Evolutionary conservation across 2,113 vertebrate species (phyloP).

Genomic region (Etheostoma spectabile): DNA sequence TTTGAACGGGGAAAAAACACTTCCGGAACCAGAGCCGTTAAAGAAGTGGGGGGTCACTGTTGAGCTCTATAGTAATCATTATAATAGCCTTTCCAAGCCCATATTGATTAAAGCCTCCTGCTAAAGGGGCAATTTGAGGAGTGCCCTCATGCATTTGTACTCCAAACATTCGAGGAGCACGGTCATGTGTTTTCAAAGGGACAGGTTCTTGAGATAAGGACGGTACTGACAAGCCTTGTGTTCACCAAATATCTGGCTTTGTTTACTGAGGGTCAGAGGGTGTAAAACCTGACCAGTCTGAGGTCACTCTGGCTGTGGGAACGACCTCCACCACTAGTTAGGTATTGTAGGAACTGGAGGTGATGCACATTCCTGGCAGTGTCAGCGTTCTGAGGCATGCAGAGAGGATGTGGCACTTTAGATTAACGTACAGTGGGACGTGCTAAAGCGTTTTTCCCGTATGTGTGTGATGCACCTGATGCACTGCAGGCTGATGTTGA

Average conservation of each 20-base stretch:
- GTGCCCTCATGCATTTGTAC: background rate
- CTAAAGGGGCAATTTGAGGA: slow-evolving; percentile 1
- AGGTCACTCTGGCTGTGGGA: slow-evolving; percentile 56
- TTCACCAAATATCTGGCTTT: slow-evolving; percentile 54
- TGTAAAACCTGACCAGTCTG: slow-evolving; percentile 59
- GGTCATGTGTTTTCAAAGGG: background rate
- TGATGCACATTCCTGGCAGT: slow-evolving; percentile 42
- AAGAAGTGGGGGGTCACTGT: too few species aligned
- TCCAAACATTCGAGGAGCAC: background rate
- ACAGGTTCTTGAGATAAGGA: slow-evolving; percentile 55
- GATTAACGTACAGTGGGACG: background rate
- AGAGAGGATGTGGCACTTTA: background rate
- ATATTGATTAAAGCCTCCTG: background rate
- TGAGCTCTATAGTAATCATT: background rate
- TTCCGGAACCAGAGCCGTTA: too few species aligned
- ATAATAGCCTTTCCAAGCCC: background rate
- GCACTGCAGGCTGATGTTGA: slow-evolving; percentile 3
- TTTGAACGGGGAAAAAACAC: too few species aligned
- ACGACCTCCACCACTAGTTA: slow-evolving; percentile 20
- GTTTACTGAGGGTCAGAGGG: slow-evolving; percentile 53
- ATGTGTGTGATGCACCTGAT: slow-evolving; percentile 9
- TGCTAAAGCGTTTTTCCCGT: background rate
- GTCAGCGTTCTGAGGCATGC: background rate
- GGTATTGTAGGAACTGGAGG: slow-evolving; percentile 35
- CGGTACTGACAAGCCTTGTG: slow-evolving; percentile 24